A percentile compares a stretch with the other conserved stretches of the same genome.
Evolutionary conservation across 2,888 invertebrate genomes (phyloP).

Genomic region (Chaetogeoica ovagalla): DNA sequence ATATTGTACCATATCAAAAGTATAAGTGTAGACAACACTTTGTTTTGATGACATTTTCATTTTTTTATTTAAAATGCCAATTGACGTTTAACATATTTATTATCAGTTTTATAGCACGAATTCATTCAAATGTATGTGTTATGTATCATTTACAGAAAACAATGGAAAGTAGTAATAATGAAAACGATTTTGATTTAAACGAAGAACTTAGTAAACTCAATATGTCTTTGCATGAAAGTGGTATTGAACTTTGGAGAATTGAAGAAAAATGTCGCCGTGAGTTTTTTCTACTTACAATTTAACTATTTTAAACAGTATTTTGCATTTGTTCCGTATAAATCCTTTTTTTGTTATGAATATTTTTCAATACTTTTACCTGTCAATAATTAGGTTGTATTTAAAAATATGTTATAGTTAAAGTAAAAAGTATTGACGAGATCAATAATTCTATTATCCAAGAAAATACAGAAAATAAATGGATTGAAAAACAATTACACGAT

Average conservation of each 20-base stretch:
- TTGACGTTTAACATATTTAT: no score
- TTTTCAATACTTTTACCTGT: no score
- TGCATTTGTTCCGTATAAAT: no score
- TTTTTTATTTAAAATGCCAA: neutral
- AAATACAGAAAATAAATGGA: slow-evolving; percentile 1
- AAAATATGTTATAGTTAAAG: slow-evolving; percentile 21
- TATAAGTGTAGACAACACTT: no score
- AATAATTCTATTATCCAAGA: neutral
- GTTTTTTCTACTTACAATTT: neutral
- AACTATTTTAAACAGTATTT: neutral
- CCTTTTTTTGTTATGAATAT: no score
- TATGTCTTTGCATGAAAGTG: neutral
- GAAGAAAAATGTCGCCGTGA: slow-evolving; percentile 27
- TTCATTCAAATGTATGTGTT: no score
- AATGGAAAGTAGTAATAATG: neutral
- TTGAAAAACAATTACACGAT: slow-evolving; percentile 11
- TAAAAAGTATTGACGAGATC: slow-evolving; percentile 24
- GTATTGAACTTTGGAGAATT: neutral
- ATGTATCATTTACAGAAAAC: no score
- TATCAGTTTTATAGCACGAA: no score
- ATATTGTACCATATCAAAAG: no score
- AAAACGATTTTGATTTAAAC: neutral
- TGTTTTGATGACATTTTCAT: no score
- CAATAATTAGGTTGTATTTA: no score
- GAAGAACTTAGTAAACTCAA: neutral